Conservation (phyloP, 1,140 invertebrate species). For the Trichonephila clavata region DNA sequence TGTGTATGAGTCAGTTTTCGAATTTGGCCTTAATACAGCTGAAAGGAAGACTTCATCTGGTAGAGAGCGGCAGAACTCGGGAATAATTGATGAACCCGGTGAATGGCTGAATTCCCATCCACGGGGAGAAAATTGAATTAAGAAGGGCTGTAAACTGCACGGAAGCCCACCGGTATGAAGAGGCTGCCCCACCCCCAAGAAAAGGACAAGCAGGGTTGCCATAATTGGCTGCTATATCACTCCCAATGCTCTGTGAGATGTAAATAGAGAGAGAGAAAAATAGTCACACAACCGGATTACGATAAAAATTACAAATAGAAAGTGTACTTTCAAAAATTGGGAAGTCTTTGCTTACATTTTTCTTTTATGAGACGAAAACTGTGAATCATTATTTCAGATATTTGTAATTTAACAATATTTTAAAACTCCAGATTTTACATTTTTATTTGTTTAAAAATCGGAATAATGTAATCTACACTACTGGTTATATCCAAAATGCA, state of each 20-base stretch:
- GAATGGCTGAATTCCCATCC: constrained; percentile 76
- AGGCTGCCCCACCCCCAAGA: background rate
- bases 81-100: constrained; percentile 76
- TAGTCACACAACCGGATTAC: background rate
- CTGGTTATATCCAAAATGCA: no score
- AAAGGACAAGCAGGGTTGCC: background rate
- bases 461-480: no score
- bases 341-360: no score
- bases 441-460: no score
- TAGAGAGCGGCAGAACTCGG: constrained; percentile 58
- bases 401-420: no score
- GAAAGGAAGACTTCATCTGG: constrained; percentile 76
- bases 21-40: constrained; percentile 67
- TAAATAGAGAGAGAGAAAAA: background rate
- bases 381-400: no score
- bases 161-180: constrained; percentile 53
- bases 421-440: no score
- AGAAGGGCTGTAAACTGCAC: constrained; percentile 75
- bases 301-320: no score
- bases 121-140: constrained; percentile 76
- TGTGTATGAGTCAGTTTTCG: constrained; percentile 68
- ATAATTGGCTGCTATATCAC: background rate
- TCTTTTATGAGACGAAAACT: no score
- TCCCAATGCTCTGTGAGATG: background rate
- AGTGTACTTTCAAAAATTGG: no score